Base-by-base conservation (phyloP, 2,888 invertebrate genomes). In the Amblyteles armatorius region DNA sequence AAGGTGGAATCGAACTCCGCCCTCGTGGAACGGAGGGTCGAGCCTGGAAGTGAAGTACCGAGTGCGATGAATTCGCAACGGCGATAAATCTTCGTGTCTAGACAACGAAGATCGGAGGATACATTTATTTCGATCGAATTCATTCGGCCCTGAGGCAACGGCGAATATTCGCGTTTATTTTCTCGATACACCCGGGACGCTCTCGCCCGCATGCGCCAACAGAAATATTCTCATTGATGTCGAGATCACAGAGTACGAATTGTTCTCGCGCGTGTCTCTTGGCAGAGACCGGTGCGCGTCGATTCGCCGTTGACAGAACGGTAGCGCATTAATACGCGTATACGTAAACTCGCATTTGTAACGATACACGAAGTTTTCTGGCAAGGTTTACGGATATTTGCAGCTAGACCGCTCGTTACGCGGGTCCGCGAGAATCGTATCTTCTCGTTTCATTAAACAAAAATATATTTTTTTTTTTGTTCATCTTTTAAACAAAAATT, bases 211-310 rank as follows among this genome's bases (percentile, higher is more conserved):
- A 48, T 19, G n/a, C 33, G 29, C 33, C 16, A n/a, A 67, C 36
- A 67, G 36, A 22, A 40, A 26, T 48, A 44, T 48, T 33, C 72
- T 79, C 79, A 79, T 79, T 79, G 79, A 79, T 57, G 79, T 55
- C 55, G 52, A 44, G 72, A 79, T 79, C 72, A 73, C 67, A 72
- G 72, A 73, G 72, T 67, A 73, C 72, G 79, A 79, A 73, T 79
- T 73, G 79, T 79, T 79, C 57, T 73, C 65, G 65, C 73, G 40
- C 44, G 40, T 55, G 72, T 79, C 63, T 73, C 65, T 79, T 79
- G 79, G 79, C 79, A 79, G 65, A 57, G 65, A 52, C 11, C 16
- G 26, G 13, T 13, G 19, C 26, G 29, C 19, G 40, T 33, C 63
- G 79, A 65, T 40, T 65, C 71, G 7, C 26, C 40, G 73, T 72